phyloP scores from a whole-genome alignment of 2,113 vertebrate genomes.

The Camelus dromedarius region DNA sequence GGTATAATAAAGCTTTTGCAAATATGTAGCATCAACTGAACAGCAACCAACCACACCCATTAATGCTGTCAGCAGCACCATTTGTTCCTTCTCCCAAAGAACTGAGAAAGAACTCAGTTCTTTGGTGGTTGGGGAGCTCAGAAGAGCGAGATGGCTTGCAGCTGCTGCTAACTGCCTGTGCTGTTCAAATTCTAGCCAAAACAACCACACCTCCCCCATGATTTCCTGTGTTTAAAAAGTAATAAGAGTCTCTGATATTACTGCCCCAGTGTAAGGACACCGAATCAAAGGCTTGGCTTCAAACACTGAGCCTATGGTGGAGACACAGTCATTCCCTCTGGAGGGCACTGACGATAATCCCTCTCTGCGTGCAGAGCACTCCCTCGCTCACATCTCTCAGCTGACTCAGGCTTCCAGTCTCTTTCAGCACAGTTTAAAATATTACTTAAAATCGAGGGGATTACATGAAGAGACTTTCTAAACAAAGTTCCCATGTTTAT shows the following conservation, averaged over 20 bases:
- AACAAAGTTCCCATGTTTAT: neutral
- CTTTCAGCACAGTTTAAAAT: neutral
- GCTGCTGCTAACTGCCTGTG: slow-evolving; percentile 45
- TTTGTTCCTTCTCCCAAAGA: slow-evolving; percentile 49
- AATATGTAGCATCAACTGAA: neutral
- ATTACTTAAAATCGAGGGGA: neutral
- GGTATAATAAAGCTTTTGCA: neutral
- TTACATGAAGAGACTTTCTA: neutral
- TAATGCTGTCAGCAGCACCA: neutral
- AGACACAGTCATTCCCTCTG: neutral
- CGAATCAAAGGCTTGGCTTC: neutral
- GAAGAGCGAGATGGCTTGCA: neutral
- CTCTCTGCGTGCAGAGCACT: neutral
- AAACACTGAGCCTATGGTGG: neutral
- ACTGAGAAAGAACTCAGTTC: neutral
- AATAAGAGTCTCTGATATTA: neutral
- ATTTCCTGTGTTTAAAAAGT: slow-evolving; percentile 42
- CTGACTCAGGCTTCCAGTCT: neutral
- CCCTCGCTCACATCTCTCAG: neutral
- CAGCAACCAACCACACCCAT: neutral
- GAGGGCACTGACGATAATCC: neutral
- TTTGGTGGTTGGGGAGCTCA: neutral
- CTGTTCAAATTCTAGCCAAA: slow-evolving; percentile 1
- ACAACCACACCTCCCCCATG: neutral
- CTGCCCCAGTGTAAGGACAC: neutral